A percentile compares a stretch with the other conserved stretches of the same genome.
Evolutionary conservation across 2,113 vertebrate genomes (phyloP).

Genomic region (Carlito syrichta): DNA sequence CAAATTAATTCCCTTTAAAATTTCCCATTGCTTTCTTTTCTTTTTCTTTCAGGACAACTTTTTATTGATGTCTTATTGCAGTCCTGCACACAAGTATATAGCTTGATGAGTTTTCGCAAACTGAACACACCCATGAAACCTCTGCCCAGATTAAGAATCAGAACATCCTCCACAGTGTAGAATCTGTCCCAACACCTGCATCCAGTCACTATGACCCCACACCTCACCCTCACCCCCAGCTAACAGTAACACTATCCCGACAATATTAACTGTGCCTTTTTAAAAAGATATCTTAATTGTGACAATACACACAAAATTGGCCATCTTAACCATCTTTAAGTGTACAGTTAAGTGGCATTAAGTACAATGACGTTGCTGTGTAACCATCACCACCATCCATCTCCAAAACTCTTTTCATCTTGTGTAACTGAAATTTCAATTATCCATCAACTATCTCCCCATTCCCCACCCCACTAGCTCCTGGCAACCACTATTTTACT

Average conservation of each 20-base stretch:
- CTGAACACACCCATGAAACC: not conserved
- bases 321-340: not conserved
- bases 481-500: not conserved
- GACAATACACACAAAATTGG: not conserved
- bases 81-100: not conserved
- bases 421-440: not conserved
- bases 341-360: not conserved
- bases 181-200: too few relatives aligned
- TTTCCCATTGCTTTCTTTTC: not conserved
- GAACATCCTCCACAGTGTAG: not conserved
- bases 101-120: not conserved
- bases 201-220: not conserved
- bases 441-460: not conserved
- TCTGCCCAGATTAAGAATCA: not conserved
- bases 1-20: not conserved
- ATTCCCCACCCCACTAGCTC: not conserved
- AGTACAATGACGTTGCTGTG: not conserved
- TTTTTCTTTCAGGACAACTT: not conserved
- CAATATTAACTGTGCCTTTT: not conserved
- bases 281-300: not conserved
- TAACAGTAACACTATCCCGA: not conserved
- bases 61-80: not conserved
- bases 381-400: not conserved
- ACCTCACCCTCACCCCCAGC: not conserved
- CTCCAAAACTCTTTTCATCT: not conserved